Base-by-base conservation (phyloP, 2,113 vertebrate species). In the Sinocyclocheilus rhinocerous region DNA sequence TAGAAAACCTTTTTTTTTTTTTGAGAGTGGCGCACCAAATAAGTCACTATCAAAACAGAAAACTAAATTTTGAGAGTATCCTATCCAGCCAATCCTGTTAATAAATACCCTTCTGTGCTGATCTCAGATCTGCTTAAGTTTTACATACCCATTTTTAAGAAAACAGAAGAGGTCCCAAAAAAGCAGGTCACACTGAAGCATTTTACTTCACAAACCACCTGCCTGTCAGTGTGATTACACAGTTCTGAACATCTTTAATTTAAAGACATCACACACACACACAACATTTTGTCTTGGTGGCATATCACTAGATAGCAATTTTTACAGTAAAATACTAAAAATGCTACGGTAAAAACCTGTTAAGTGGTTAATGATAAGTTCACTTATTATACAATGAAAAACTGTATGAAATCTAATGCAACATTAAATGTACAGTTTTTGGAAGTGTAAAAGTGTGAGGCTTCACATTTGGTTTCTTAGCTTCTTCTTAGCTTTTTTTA, bases 221-320 rank as follows among this genome's bases (percentile, higher is more conserved):
- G 73, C 69, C 87, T 87, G 84, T 88, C 85, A 86, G 80, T 79
- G 57, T 33, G 57, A 87, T 84, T 87, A 77, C 59, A 45, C 48
- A 80, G 83, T 36, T 36, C 20, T 67, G 69, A 83, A 22, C 12
- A 33, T 86, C 36, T 83, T 76, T 61, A 26, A 59, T 63, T 63
- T 45, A 42, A 42, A 61, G 69, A 69, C 72, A 72, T 67, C 2
- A 45, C 16, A 72, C 33, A 22, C 39, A 75, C 1, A 9, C 48
- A 36, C 4, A 76, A 29, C 26, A 61, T 69, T 69, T 65, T 15
- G 18, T 22, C 6, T 70, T 2, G 8, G 4, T 22, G 4, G 69
- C 33, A 5, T 72, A 39, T 70, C 33, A 39, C 18, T 39, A 18
- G 1, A 20, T 55, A 0, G 1, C 5, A 1, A 55, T 20, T 18